Percentiles rank a stretch among this genome's conserved stretches.
Conservation (phyloP, 2,797 vertebrate species). For the Notoglanidium macrostoma region DNA sequence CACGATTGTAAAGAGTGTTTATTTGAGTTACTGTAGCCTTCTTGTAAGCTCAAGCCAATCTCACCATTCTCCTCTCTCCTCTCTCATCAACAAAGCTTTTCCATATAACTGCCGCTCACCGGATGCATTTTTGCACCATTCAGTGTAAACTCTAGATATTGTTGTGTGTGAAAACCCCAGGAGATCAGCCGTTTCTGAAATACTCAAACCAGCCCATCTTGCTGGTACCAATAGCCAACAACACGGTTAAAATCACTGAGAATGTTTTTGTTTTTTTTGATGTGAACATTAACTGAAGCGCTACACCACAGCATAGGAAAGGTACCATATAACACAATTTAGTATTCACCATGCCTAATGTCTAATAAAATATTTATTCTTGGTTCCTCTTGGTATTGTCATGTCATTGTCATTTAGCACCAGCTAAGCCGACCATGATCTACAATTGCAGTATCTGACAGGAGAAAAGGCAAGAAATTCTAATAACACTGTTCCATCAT, state of each 20-base stretch:
- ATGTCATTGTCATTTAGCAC: constrained; percentile 3
- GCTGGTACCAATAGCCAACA: background rate
- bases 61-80: background rate
- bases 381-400: background rate
- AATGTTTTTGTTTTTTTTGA: background rate
- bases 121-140: background rate
- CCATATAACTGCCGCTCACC: background rate
- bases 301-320: background rate
- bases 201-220: background rate
- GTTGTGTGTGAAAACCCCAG: background rate
- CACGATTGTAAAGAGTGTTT: background rate
- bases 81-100: no score
- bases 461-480: constrained; percentile 40
- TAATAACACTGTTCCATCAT: constrained; percentile 53
- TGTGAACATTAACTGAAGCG: background rate
- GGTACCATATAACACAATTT: background rate
- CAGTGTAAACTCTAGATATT: background rate
- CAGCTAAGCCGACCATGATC: constrained; percentile 39
- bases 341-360: background rate
- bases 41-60: background rate
- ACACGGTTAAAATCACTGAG: background rate
- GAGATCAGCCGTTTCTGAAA: background rate
- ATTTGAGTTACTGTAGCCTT: background rate
- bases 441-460: constrained; percentile 39
- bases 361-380: background rate